A percentile compares a stretch with the other conserved stretches of the same genome.
phyloP scores from a whole-genome alignment of 2,888 invertebrate genomes.

The Icerya purchasi region DNA sequence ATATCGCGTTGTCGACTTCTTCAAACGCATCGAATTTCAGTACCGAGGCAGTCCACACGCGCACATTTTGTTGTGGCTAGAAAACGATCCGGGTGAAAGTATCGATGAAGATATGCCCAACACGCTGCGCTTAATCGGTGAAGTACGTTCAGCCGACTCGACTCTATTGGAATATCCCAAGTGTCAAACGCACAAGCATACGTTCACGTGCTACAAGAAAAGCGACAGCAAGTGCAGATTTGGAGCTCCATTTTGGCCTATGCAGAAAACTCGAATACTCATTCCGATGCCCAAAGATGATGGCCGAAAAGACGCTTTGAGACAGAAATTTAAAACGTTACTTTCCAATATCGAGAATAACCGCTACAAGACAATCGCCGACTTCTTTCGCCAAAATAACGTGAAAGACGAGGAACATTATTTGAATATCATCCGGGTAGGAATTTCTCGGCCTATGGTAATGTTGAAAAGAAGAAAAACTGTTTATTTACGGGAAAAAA shows the following conservation, averaged over 20 bases:
- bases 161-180: constrained; percentile 19
- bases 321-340: background rate
- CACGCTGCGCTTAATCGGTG: constrained; percentile 22
- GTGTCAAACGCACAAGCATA: too few species aligned
- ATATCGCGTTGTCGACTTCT: constrained; percentile 11
- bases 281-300: constrained; percentile 21
- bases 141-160: constrained; percentile 21
- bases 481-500: too few species aligned
- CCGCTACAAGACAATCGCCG: background rate
- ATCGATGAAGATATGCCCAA: constrained; percentile 5
- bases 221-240: constrained; percentile 15
- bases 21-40: constrained; percentile 15
- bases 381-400: too few species aligned
- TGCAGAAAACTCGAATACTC: constrained; percentile 21
- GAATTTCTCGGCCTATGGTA: too few species aligned
- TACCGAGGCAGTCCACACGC: too few species aligned
- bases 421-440: too few species aligned
- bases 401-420: too few species aligned
- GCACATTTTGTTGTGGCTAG: constrained; percentile 24
- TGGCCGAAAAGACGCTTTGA: background rate
- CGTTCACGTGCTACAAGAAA: too few species aligned
- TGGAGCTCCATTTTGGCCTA: constrained; percentile 23
- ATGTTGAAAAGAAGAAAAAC: too few species aligned
- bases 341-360: too few species aligned
- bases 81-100: constrained; percentile 21